Conservation (phyloP, 2,113 vertebrate species). For the Pseudorasbora parva region DNA sequence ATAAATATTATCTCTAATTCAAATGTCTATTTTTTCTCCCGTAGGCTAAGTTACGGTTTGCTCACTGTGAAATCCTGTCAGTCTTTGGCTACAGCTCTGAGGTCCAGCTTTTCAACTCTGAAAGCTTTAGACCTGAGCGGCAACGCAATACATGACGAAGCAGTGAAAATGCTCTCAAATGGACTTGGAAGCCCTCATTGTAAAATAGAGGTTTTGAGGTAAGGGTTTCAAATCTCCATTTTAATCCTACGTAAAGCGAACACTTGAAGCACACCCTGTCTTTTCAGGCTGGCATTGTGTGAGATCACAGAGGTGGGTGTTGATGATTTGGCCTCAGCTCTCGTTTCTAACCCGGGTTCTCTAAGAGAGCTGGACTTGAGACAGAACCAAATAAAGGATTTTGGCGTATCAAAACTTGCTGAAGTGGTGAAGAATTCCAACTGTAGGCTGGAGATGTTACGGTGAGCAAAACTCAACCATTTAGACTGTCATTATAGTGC, state of each 20-base stretch:
- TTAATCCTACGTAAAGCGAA: neutral
- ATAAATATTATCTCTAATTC: neutral
- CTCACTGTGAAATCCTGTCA: conserved; percentile 48
- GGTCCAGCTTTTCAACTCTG: conserved; percentile 13
- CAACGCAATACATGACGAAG: conserved; percentile 34
- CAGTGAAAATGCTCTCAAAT: conserved; percentile 33
- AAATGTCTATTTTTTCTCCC: neutral
- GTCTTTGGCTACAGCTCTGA: conserved; percentile 45
- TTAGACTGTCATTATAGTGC: neutral
- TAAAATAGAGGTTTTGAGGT: conserved; percentile 46
- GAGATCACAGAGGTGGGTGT: conserved; percentile 40
- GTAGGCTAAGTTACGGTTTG: conserved; percentile 49
- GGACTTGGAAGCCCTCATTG: conserved; percentile 40
- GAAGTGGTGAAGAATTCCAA: conserved; percentile 13
- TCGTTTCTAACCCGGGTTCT: conserved; percentile 27
- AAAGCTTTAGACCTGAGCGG: conserved; percentile 49
- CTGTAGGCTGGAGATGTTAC: conserved; percentile 44
- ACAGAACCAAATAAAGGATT: conserved; percentile 39
- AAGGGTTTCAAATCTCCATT: conserved; percentile 5
- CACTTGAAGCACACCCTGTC: neutral
- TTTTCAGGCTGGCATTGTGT: conserved; percentile 45
- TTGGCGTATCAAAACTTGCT: conserved; percentile 39
- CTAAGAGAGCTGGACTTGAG: conserved; percentile 51
- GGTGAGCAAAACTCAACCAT: conserved; percentile 12
- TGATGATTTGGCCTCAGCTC: conserved; percentile 44